Conservation (phyloP, 1,140 invertebrate species). For the Sycophaga agraensis region DNA sequence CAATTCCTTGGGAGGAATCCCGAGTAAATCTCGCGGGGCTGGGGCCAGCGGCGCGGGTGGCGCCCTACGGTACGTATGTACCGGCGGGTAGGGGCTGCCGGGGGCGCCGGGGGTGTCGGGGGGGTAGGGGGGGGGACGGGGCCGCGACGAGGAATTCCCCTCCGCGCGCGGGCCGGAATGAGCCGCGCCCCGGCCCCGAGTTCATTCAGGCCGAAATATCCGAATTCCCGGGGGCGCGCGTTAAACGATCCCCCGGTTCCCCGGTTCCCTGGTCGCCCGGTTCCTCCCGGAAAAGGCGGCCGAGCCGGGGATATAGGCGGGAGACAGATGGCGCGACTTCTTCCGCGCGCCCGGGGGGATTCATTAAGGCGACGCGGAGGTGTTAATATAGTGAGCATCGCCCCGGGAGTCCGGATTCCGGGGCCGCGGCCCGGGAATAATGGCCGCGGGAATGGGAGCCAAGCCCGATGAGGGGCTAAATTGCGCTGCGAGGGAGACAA, state of each 20-base stretch:
- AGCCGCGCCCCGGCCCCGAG: not conserved
- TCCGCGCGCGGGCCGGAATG: not conserved
- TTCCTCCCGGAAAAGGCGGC: constrained; percentile 19
- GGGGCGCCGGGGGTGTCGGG: too few relatives aligned
- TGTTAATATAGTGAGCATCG: constrained; percentile 23
- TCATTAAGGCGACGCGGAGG: constrained; percentile 16
- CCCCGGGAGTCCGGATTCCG: constrained; percentile 8
- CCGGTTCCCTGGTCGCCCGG: too few relatives aligned
- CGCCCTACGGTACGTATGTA: too few relatives aligned
- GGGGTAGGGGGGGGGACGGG: too few relatives aligned
- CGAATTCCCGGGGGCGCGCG: constrained; percentile 9
- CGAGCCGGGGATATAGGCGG: not conserved
- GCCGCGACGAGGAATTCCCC: not conserved
- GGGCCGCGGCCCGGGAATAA: constrained; percentile 1
- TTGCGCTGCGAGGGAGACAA: not conserved
- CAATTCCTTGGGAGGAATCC: constrained; percentile 10
- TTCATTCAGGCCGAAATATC: constrained; percentile 18
- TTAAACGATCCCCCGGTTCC: too few relatives aligned
- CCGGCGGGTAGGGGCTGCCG: too few relatives aligned
- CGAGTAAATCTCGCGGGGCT: not conserved
- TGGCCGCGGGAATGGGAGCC: not conserved
- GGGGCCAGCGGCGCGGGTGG: too few relatives aligned
- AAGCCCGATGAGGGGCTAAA: too few relatives aligned
- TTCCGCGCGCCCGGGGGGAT: constrained; percentile 16
- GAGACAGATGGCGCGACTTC: not conserved